Evolutionary conservation across 2,888 invertebrate species (phyloP), one percentile per base, ranked within the genome.

Genomic region (Xylophagus ater): DNA sequence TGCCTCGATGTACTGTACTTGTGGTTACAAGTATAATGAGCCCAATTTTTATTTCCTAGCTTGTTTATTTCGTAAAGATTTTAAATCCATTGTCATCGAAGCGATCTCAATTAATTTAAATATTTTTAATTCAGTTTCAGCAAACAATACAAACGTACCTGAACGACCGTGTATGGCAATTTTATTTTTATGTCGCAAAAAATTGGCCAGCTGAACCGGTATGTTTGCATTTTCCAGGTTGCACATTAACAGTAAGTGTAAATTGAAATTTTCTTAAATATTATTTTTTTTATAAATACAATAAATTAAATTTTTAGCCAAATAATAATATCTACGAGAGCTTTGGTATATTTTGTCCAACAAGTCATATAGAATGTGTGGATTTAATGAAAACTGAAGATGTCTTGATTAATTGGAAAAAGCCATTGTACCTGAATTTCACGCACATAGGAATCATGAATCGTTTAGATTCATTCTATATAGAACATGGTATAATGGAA

Each of bases 91-190:
- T 15, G 7, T 18, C 6, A 3, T 17, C 10, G 17, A 15, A 25
- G 7, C 13, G n/a, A 14, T n/a, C 23, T 20, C 32, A 12, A 12
- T 25, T 29, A 21, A 17, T 35, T 28, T 9, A 25, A 18, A 23
- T 42, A 19, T 51, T 46, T 55, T 51, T 46, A 53, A 74, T 74
- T 31, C 69, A 87, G 87, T 86, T 87, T 71, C 87, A 87, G 70
- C 86, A 87, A 72, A 87, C 87, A 62, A 74, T 87, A 66, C 77
- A 81, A 73, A 87, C 87, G 70, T 86, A 81, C 74, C 75, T 83
- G 66, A 80, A 79, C 71, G 83, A 87, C 69, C 78, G 78, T 60
- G 82, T 87, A 66, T 87, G 87, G 87, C 79, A 87, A 65, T 87
- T 87, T 71, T 73, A 84, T 70, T 87, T 87, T 73, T 87, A 87